Evolutionary conservation across 1,140 invertebrate genomes (phyloP).

Genomic region (Drosophila neocordata): DNA sequence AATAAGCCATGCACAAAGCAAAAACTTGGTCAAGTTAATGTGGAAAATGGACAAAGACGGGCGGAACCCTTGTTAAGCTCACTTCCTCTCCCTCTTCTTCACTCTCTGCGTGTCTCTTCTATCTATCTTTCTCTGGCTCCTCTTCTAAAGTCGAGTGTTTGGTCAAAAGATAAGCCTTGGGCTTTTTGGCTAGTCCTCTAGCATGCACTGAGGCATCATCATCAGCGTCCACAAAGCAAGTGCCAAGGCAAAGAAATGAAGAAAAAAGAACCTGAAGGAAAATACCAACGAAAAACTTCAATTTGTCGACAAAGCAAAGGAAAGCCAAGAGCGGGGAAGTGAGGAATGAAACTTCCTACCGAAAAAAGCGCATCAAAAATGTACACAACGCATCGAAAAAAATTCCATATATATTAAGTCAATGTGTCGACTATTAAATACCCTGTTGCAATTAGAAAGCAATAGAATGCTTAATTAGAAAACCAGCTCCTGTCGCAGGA

Average conservation of each 20-base stretch:
- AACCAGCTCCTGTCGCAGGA: no score
- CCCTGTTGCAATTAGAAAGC: not conserved
- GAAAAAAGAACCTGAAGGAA: conserved; percentile 15
- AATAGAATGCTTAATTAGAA: no score
- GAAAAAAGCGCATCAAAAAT: conserved; percentile 58
- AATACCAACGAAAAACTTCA: conserved; percentile 54
- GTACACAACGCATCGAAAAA: conserved; percentile 46
- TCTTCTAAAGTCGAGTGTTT: conserved; percentile 49
- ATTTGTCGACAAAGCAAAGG: conserved; percentile 46
- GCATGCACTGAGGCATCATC: conserved; percentile 36
- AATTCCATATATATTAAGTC: not conserved
- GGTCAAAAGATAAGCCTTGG: conserved; percentile 52
- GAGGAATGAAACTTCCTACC: not conserved
- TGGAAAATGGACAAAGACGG: conserved; percentile 54
- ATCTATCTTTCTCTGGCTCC: not conserved
- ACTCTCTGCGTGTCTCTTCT: not conserved
- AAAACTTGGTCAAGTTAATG: conserved; percentile 51
- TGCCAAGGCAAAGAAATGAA: conserved; percentile 22
- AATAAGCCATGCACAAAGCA: conserved; percentile 29
- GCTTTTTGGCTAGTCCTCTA: conserved; percentile 30
- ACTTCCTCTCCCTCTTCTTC: not conserved
- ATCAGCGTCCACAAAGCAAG: conserved; percentile 46
- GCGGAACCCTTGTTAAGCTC: conserved; percentile 49
- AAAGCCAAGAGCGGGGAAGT: not conserved
- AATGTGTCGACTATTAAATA: not conserved